Evolutionary conservation across 2,113 vertebrate species (phyloP).

Genomic region (Siniperca chuatsi): DNA sequence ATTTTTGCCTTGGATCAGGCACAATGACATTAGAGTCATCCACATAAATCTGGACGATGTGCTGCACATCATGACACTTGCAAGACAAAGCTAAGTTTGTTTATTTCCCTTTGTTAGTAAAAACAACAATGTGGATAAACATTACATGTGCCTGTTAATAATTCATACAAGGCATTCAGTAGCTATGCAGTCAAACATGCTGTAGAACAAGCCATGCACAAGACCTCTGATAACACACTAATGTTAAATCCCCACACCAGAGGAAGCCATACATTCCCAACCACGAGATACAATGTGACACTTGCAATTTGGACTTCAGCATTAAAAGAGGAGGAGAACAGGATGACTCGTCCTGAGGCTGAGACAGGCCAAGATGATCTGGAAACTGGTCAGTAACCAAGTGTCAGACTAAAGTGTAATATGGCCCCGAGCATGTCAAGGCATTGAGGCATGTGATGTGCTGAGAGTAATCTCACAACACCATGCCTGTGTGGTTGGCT

Average conservation of each 20-base stretch:
- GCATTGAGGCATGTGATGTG: constrained; percentile 31
- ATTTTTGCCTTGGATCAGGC: constrained; percentile 40
- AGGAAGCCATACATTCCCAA: constrained; percentile 33
- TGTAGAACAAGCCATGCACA: constrained; percentile 22
- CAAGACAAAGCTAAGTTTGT: constrained; percentile 6
- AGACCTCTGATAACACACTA: constrained; percentile 31
- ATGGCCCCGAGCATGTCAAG: constrained; percentile 46
- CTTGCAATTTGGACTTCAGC: constrained; percentile 49
- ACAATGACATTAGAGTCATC: constrained; percentile 10
- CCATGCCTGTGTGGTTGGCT: constrained; percentile 7
- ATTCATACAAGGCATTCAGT: constrained; percentile 54
- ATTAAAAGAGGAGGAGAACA: constrained; percentile 21
- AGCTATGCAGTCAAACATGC: constrained; percentile 47
- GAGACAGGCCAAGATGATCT: constrained; percentile 38
- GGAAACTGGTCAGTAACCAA: constrained; percentile 61
- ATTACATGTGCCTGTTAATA: constrained; percentile 39
- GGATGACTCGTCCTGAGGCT: constrained; percentile 28
- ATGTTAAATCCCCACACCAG: constrained; percentile 34
- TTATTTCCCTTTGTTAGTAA: constrained; percentile 17
- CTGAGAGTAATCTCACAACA: constrained; percentile 33
- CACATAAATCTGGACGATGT: neutral
- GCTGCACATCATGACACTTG: neutral
- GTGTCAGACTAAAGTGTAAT: constrained; percentile 55
- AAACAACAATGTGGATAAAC: constrained; percentile 11
- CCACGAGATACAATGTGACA: constrained; percentile 59